Percentiles rank a stretch among this genome's conserved stretches.
These are phyloP conservation scores for Bryconaethiops microstoma DNA, from an alignment of 2,797 vertebrate species.

Conservation along the genomic window DNA sequence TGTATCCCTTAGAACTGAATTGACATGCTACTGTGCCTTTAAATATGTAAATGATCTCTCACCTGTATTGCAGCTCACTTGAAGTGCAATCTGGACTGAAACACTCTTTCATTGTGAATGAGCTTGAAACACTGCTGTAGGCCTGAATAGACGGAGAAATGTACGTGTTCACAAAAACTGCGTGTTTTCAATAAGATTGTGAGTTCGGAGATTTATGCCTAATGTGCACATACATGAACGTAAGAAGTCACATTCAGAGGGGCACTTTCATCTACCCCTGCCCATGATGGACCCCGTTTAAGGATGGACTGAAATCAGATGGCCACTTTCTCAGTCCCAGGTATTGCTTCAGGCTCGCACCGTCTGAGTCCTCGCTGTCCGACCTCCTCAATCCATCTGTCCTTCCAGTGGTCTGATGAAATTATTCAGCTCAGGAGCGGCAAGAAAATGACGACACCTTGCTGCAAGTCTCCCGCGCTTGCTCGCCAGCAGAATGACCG, in stretches of 20 bases:
- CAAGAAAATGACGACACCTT: constrained; percentile 41
- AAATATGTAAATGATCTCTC: too few relatives aligned
- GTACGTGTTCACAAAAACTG: too few relatives aligned
- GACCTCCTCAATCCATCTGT: constrained; percentile 42
- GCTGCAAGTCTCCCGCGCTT: constrained; percentile 32
- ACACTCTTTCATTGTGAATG: too few relatives aligned
- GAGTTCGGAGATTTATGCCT: neutral
- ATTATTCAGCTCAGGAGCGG: constrained; percentile 39
- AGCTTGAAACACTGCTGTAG: too few relatives aligned
- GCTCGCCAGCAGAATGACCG: neutral
- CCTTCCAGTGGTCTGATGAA: constrained; percentile 35
- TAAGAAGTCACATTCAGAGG: constrained; percentile 8
- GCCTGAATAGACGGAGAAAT: too few relatives aligned
- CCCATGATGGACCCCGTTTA: neutral
- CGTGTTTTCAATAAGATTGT: neutral
- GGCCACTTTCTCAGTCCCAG: neutral
- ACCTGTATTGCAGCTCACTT: too few relatives aligned
- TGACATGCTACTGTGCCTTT: too few relatives aligned
- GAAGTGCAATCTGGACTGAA: too few relatives aligned
- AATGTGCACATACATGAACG: neutral
- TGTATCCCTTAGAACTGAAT: too few relatives aligned
- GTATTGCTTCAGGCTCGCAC: neutral
- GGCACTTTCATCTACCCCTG: too few relatives aligned
- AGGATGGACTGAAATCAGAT: constrained; percentile 1
- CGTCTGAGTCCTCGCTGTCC: constrained; percentile 12